Evolutionary conservation across 2,888 invertebrate genomes (phyloP), one percentile per base, ranked within the genome.

Genomic region (Lithophane socia): DNA sequence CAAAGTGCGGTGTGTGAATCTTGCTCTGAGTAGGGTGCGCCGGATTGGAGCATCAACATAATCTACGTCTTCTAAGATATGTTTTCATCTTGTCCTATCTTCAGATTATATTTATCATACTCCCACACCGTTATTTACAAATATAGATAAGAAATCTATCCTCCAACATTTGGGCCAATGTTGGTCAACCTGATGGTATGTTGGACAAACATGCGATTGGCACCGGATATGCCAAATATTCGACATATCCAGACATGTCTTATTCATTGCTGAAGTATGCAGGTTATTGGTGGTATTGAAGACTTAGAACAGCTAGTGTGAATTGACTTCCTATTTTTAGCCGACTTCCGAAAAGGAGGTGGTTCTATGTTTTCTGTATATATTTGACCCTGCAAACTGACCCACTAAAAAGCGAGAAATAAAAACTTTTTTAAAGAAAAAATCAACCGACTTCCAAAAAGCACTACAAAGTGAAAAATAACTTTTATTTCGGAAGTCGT

Each of bases 181-280:
- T 81, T 77, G 42, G 71, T 0, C 49, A 13, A 16, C n/a, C 0
- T 24, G n/a, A 67, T 73, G 66, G 66, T 24, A 8, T 37, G 21
- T 83, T 80, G 66, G 80, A 18, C 56, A 44, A 74, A 52, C 66
- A 44, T 72, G 63, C 52, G 56, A 75, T 88, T 87, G 88, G 89
- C 83, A 86, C 77, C 88, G 86, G 79, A 85, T 88, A 74, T 83
- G 75, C 77, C 68, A 76, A 82, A 76, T 42, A 85, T 79, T 69
- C 83, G 61, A 75, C 61, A 72, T 66, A 78, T 77, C 54, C 56
- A 86, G 82, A 88, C 82, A 56, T 24, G 18, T 65, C 42, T 87
- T 87, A 83, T 75, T 85, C 77, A 85, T 68, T 60, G 52, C 29
- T 73, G 10, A 69, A 70, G 13, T 67, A 80, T 80, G 71, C 67